A percentile compares a stretch with the other conserved stretches of the same genome.
Conservation (phyloP, 1,140 invertebrate species). For the Monochamus saltuarius region DNA sequence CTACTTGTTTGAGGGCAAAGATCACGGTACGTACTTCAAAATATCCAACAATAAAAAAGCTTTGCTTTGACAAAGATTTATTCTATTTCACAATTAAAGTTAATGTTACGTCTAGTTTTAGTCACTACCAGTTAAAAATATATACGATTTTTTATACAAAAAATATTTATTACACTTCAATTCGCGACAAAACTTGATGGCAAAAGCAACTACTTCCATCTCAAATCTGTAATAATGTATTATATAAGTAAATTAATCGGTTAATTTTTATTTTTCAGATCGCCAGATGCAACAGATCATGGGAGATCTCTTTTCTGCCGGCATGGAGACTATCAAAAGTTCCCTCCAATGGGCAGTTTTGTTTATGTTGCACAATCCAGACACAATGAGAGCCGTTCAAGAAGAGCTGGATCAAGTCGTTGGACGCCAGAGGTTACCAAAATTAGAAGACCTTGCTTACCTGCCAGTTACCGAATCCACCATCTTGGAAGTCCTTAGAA, state of each 20-base stretch:
- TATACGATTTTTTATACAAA: no score
- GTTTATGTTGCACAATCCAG: slow-evolving; percentile 83
- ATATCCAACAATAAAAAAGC: no score
- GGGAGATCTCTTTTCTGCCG: slow-evolving; percentile 87
- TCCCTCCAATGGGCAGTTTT: slow-evolving; percentile 87
- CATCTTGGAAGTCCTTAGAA: slow-evolving; percentile 79
- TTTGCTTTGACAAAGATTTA: no score
- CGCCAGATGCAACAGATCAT: slow-evolving; percentile 88
- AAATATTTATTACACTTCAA: no score
- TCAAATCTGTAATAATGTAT: background rate
- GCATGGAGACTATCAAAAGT: slow-evolving; percentile 92
- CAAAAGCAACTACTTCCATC: slow-evolving; percentile 14
- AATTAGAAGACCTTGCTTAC: slow-evolving; percentile 77
- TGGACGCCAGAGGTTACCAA: slow-evolving; percentile 76
- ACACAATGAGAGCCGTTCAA: slow-evolving; percentile 78
- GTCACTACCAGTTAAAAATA: no score
- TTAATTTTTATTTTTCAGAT: slow-evolving; percentile 59
- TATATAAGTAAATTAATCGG: no score
- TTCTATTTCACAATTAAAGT: no score
- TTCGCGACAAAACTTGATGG: no score
- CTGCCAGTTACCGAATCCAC: slow-evolving; percentile 87
- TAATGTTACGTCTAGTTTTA: no score
- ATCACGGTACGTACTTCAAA: slow-evolving; percentile 63
- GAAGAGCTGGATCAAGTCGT: slow-evolving; percentile 87
- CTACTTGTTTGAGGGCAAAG: slow-evolving; percentile 76